Evolutionary conservation across 2,888 invertebrate genomes (phyloP), one percentile per base, ranked within the genome.

Genomic region (Cacoxenus indagator): DNA sequence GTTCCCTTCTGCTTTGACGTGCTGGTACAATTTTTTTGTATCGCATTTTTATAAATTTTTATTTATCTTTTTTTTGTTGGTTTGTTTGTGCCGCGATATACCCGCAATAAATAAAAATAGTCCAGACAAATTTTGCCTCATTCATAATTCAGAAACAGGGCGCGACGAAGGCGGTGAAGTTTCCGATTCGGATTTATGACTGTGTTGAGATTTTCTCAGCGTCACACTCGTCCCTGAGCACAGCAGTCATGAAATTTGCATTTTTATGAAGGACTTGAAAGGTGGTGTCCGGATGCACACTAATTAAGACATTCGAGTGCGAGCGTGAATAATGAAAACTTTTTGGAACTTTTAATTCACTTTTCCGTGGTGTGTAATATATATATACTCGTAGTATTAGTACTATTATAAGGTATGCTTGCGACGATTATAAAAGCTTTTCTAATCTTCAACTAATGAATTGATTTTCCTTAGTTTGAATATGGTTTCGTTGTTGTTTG

Each of bases 91-190:
- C 24, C 17, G 48, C 9, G 17, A 48, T 14, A 24, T 59, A 31
- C 59, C 70, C 64, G 81, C 73, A 70, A 82, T 80, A 80, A 82
- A 80, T 82, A 73, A 76, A 67, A 71, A 75, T 68, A 51, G 65
- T 67, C 51, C 59, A 65, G 69, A 66, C 70, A 70, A 67, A 76
- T 72, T 70, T 48, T 45, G 61, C 61, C 64, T 48, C 22, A n/a
- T n/a, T 37, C 14, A 9, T 51, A 27, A 29, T 59, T 59, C 17
- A n/a, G 31, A 31, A 5, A 19, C 57, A 57, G 17, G 59, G 31
- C 6, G 37, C 37, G 31, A 26, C 4, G 27, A 27, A 26, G 55
- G 27, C 26, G 11, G 29, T 31, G 59, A 29, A 29, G 29, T 17
- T 24, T 9, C 37, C 26, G 59, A 59, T 59, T 59, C 11, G 59